phyloP scores from a whole-genome alignment of 2,888 invertebrate species.

The Sarcophaga subvicina region DNA sequence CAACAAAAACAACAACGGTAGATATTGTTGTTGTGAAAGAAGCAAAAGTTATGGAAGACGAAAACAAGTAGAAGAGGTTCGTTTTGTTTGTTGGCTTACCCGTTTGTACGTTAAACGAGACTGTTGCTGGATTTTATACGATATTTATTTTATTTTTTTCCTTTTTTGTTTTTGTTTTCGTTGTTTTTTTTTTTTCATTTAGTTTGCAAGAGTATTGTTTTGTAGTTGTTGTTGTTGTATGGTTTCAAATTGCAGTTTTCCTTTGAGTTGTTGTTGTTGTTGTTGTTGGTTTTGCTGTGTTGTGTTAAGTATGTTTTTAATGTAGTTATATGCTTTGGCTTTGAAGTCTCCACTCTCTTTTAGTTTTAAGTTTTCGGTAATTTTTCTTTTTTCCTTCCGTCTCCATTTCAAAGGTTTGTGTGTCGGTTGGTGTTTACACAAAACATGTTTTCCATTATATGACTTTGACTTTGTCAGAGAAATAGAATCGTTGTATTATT shows the following conservation, averaged over 20 bases:
- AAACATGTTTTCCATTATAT: constrained; percentile 64
- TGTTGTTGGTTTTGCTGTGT: neutral
- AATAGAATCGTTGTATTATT: constrained; percentile 22
- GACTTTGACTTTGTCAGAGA: constrained; percentile 64
- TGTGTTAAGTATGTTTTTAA: constrained; percentile 11
- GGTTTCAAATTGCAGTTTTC: constrained; percentile 54
- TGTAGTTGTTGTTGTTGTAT: constrained; percentile 1
- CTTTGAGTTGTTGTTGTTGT: constrained; percentile 9
- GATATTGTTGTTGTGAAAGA: constrained; percentile 1
- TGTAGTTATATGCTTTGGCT: constrained; percentile 54
- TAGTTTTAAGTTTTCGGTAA: constrained; percentile 2
- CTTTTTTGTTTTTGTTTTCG: constrained; percentile 5
- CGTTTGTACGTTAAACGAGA: constrained; percentile 46
- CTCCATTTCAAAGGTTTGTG: constrained; percentile 15
- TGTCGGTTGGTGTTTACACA: constrained; percentile 3
- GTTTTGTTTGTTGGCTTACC: constrained; percentile 46
- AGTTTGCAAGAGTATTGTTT: constrained; percentile 22
- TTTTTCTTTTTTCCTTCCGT: constrained; percentile 22
- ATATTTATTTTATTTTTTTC: too few species aligned
- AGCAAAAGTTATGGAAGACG: constrained; percentile 28
- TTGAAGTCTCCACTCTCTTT: constrained; percentile 33
- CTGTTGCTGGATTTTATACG: constrained; percentile 38
- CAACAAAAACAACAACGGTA: neutral
- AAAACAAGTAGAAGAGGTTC: neutral
- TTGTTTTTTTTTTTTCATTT: constrained; percentile 36